Percentiles rank a stretch among this genome's conserved stretches.
Conservation (phyloP, 2,797 vertebrate genomes). For the Leptoclinus maculatus region DNA sequence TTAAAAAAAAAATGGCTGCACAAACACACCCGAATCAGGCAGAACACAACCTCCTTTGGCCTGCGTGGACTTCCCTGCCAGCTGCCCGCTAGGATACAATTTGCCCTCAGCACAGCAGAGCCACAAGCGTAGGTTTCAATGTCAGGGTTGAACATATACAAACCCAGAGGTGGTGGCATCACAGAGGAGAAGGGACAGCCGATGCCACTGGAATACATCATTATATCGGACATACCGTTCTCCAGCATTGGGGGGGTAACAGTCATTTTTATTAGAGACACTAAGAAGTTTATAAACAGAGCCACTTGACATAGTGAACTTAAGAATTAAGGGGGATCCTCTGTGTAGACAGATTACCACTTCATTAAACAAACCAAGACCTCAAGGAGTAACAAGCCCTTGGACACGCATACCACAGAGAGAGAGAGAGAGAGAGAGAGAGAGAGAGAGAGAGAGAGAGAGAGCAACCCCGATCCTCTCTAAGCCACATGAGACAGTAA, state of each 20-base stretch:
- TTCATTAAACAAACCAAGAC: constrained; percentile 79
- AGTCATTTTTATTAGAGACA: constrained; percentile 62
- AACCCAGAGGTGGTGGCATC: constrained; percentile 37
- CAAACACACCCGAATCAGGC: constrained; percentile 59
- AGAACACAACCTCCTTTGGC: constrained; percentile 54
- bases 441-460: constrained; percentile 44
- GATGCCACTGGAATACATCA: constrained; percentile 22
- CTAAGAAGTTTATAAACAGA: constrained; percentile 69
- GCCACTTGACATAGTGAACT: constrained; percentile 73
- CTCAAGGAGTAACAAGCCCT: constrained; percentile 73
- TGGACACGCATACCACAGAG: constrained; percentile 69
- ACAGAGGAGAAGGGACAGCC: not conserved
- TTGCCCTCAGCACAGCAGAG: constrained; percentile 52
- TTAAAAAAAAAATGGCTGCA: constrained; percentile 52
- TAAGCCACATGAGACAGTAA: constrained; percentile 78
- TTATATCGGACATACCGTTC: constrained; percentile 32
- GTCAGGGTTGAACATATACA: constrained; percentile 60
- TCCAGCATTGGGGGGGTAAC: not conserved
- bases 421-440: constrained; percentile 47
- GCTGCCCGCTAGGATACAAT: constrained; percentile 62
- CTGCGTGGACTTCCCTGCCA: constrained; percentile 34
- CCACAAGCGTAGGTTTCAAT: constrained; percentile 61
- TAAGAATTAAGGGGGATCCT: constrained; percentile 69
- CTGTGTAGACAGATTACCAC: constrained; percentile 83
- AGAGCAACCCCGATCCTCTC: constrained; percentile 60